Percentiles rank a stretch among this genome's conserved stretches.
Conservation (phyloP, 2,797 vertebrate genomes). For the Choloepus didactylus region DNA sequence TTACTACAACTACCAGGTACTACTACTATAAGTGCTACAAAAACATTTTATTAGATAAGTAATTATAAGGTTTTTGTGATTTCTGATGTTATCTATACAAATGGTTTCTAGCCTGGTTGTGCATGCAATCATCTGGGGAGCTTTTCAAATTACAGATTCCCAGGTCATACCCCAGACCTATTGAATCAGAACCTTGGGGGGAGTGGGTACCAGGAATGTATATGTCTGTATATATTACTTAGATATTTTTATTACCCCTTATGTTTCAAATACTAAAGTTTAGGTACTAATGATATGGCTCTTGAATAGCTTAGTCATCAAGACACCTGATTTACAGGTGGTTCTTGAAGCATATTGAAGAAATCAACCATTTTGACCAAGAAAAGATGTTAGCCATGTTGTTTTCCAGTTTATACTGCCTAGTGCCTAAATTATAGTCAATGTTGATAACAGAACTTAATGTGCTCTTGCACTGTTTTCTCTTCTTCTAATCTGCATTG, state of each 20-base stretch:
- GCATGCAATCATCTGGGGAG: not conserved
- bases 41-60: not conserved
- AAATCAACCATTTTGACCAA: slow-evolving; percentile 30
- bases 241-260: not conserved
- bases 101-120: not conserved
- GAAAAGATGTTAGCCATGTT: slow-evolving; percentile 24
- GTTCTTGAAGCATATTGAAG: slow-evolving; percentile 52
- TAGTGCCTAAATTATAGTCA: not conserved
- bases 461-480: not conserved
- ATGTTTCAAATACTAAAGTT: not conserved
- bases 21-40: slow-evolving; percentile 80
- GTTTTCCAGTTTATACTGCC: not conserved
- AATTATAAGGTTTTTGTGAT: not conserved
- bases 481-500: slow-evolving; percentile 56
- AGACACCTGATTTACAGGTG: slow-evolving; percentile 56
- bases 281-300: not conserved
- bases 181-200: not conserved
- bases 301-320: slow-evolving; percentile 19
- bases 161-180: not conserved
- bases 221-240: not conserved
- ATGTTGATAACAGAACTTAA: not conserved
- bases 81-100: not conserved
- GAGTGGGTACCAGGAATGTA: not conserved
- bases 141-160: not conserved
- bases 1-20: slow-evolving; percentile 97